These are phyloP conservation scores for Melipona beecheii DNA, from an alignment of 2,888 invertebrate species.

Conservation along the genomic window DNA sequence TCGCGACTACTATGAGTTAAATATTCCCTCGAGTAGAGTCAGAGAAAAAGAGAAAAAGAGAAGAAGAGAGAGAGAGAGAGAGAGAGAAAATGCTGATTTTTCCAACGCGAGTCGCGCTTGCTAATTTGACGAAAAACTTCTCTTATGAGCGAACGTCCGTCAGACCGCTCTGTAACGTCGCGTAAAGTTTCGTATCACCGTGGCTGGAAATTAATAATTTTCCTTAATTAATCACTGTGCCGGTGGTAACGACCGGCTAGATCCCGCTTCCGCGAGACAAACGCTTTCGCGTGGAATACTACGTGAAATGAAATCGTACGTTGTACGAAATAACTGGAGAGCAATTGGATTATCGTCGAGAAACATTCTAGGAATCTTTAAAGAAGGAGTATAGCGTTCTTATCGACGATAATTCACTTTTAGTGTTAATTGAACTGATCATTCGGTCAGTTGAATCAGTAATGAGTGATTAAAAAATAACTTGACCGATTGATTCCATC, in stretches of 20 bases:
- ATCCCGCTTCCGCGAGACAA: not conserved
- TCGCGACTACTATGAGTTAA: not conserved
- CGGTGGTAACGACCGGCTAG: not conserved
- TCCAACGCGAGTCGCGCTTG: not conserved
- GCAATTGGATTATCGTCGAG: too few species aligned
- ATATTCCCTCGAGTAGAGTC: not conserved
- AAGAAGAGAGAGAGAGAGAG: too few species aligned
- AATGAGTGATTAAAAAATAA: too few species aligned
- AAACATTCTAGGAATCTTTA: too few species aligned
- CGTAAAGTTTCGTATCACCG: not conserved
- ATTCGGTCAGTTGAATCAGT: too few species aligned
- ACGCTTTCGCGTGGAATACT: too few species aligned
- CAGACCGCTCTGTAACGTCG: not conserved
- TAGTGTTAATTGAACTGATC: too few species aligned
- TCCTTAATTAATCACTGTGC: conserved; percentile 25
- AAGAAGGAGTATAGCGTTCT: too few species aligned
- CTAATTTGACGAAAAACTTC: conserved; percentile 31
- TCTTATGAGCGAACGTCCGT: not conserved
- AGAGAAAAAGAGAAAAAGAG: too few species aligned
- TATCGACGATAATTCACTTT: too few species aligned
- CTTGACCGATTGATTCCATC: too few species aligned
- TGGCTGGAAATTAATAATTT: conserved; percentile 31
- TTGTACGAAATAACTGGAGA: too few species aligned
- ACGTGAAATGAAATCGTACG: not conserved
- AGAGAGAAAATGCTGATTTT: not conserved